These are phyloP conservation scores for Malurus alboscapulatus DNA, from an alignment of 2,113 vertebrate species.

Conservation along the genomic window DNA sequence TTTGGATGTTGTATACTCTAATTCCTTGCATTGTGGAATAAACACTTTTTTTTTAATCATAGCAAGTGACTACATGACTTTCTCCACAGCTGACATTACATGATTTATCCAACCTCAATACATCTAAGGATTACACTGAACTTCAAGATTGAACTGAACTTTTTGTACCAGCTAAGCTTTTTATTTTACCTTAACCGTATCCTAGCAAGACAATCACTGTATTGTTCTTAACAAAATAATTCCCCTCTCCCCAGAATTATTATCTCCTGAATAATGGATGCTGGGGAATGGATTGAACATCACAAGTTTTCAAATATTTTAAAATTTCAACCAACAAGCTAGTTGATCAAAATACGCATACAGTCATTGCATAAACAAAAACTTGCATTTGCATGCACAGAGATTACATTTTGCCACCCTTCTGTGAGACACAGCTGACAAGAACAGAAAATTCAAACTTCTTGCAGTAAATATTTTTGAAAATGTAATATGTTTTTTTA, in stretches of 20 bases:
- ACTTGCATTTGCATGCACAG: not conserved
- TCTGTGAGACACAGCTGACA: not conserved
- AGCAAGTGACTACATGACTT: not conserved
- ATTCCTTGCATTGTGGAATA: not conserved
- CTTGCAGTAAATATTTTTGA: not conserved
- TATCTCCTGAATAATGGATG: not conserved
- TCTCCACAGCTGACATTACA: not conserved
- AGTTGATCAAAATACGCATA: not conserved
- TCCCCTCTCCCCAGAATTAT: not conserved
- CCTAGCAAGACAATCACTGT: not conserved
- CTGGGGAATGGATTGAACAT: not conserved
- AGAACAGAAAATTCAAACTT: not conserved
- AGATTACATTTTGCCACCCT: not conserved
- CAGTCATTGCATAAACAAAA: not conserved
- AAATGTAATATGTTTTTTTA: not conserved
- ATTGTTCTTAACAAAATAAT: not conserved
- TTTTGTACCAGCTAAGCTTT: not conserved
- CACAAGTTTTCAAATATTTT: not conserved
- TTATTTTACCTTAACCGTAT: not conserved
- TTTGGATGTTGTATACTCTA: not conserved
- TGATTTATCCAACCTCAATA: not conserved
- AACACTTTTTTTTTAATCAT: not conserved
- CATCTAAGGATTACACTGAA: not conserved
- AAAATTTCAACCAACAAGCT: not conserved
- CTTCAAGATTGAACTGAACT: not conserved